Percentiles rank a stretch among this genome's conserved stretches.
Conservation (phyloP, 2,797 vertebrate species). For the Todus mexicanus region DNA sequence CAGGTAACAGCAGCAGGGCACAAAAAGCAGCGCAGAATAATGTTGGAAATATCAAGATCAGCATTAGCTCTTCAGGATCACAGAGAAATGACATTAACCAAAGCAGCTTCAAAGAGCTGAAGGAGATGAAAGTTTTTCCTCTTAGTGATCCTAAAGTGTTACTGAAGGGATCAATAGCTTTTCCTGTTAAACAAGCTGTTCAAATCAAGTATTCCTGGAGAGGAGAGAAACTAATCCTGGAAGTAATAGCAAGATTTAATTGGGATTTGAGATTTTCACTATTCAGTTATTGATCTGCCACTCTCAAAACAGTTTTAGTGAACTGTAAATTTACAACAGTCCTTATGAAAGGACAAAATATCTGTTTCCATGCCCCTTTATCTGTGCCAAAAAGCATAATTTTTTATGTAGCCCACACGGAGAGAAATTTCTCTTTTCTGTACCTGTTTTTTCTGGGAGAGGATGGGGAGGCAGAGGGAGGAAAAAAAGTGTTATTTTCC, state of each 20-base stretch:
- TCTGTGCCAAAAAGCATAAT: not conserved
- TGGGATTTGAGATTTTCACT: constrained; percentile 5
- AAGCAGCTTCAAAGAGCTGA: constrained; percentile 32
- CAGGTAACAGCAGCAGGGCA: not conserved
- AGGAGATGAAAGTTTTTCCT: constrained; percentile 15
- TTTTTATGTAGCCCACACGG: not conserved
- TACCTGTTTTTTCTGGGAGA: not conserved
- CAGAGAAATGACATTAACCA: not conserved
- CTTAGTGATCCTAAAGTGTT: constrained; percentile 34
- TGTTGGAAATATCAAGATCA: not conserved
- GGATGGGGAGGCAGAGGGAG: not conserved
- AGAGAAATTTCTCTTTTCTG: not conserved
- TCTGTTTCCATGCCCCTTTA: not conserved
- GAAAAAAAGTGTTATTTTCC: not conserved
- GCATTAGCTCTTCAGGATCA: not conserved
- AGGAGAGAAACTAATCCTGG: constrained; percentile 3
- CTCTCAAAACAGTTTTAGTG: not conserved
- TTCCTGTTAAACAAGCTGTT: constrained; percentile 5
- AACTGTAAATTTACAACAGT: not conserved
- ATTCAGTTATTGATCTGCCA: not conserved
- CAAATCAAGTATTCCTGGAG: constrained; percentile 31
- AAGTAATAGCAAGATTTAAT: constrained; percentile 29
- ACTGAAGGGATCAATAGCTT: constrained; percentile 36
- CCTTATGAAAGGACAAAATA: not conserved
- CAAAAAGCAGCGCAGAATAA: not conserved